phyloP scores from a whole-genome alignment of 2,888 invertebrate species.

The Timandra comae region DNA sequence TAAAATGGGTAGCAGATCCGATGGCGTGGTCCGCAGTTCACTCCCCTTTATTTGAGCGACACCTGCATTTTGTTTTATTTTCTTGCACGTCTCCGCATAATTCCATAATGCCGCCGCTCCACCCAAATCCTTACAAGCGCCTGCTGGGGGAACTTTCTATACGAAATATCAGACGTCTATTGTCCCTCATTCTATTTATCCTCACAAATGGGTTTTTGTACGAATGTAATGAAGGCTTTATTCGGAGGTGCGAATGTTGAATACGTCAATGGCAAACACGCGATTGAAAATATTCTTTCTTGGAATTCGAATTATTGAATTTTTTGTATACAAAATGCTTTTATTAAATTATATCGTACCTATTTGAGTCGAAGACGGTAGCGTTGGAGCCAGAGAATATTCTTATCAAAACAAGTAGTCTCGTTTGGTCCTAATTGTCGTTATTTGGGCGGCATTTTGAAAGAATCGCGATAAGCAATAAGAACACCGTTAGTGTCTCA shows the following conservation, averaged over 20 bases:
- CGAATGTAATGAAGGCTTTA: conserved; percentile 69
- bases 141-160: conserved; percentile 60
- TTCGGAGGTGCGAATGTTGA: conserved; percentile 65
- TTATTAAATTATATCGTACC: conserved; percentile 1
- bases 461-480: conserved; percentile 37
- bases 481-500: conserved; percentile 38
- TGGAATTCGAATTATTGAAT: conserved; percentile 30
- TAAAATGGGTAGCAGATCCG: too few species aligned
- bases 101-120: conserved; percentile 60
- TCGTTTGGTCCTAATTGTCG: conserved; percentile 9
- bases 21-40: neutral
- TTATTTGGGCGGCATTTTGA: conserved; percentile 7
- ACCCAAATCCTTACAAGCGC: conserved; percentile 55
- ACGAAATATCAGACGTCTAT: conserved; percentile 64
- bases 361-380: neutral
- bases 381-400: conserved; percentile 7
- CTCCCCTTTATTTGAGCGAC: conserved; percentile 43
- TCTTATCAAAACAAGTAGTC: conserved; percentile 6
- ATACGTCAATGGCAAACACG: conserved; percentile 45
- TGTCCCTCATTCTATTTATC: conserved; percentile 63
- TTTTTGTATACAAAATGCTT: conserved; percentile 8
- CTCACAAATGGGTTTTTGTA: conserved; percentile 65
- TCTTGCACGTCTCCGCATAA: conserved; percentile 63
- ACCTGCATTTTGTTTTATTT: conserved; percentile 71
- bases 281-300: conserved; percentile 36